These are phyloP conservation scores for Napeogenes inachia DNA, from an alignment of 2,888 invertebrate genomes.

Conservation along the genomic window DNA sequence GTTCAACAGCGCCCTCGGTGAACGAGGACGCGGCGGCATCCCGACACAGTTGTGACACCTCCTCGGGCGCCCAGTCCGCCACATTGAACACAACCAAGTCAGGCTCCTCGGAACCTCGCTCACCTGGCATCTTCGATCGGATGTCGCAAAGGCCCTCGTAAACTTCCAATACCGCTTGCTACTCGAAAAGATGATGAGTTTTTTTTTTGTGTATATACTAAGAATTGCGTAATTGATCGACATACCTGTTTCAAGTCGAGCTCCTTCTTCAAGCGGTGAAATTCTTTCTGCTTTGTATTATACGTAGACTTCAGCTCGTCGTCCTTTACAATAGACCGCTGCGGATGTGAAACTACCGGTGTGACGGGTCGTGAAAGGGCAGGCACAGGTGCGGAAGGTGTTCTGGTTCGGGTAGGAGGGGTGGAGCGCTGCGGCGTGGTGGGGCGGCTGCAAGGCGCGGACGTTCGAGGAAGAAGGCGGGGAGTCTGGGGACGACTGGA, in stretches of 20 bases:
- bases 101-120: slow-evolving; percentile 47
- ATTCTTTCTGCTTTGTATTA: slow-evolving; percentile 50
- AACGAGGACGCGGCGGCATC: slow-evolving; percentile 45
- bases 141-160: slow-evolving; percentile 52
- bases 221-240: not conserved
- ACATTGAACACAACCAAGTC: slow-evolving; percentile 60
- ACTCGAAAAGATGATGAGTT: too few species aligned
- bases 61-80: slow-evolving; percentile 63
- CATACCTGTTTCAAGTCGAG: slow-evolving; percentile 68
- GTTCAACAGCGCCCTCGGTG: slow-evolving; percentile 46
- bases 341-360: slow-evolving; percentile 20
- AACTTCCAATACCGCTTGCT: slow-evolving; percentile 62
- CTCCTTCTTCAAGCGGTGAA: slow-evolving; percentile 61
- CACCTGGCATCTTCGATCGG: slow-evolving; percentile 47
- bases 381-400: slow-evolving; percentile 29
- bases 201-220: too few species aligned
- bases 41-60: slow-evolving; percentile 57
- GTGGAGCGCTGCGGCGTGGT: slow-evolving; percentile 44
- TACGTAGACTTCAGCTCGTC: slow-evolving; percentile 49
- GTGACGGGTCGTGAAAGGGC: slow-evolving; percentile 16
- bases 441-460: slow-evolving; percentile 49
- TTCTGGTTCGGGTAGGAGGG: slow-evolving; percentile 37
- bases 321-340: slow-evolving; percentile 34
- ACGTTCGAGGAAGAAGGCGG: slow-evolving; percentile 46
- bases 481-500: slow-evolving; percentile 57